Base-by-base conservation (phyloP, 2,797 vertebrate genomes). In the Leucoraja ocellata region DNA sequence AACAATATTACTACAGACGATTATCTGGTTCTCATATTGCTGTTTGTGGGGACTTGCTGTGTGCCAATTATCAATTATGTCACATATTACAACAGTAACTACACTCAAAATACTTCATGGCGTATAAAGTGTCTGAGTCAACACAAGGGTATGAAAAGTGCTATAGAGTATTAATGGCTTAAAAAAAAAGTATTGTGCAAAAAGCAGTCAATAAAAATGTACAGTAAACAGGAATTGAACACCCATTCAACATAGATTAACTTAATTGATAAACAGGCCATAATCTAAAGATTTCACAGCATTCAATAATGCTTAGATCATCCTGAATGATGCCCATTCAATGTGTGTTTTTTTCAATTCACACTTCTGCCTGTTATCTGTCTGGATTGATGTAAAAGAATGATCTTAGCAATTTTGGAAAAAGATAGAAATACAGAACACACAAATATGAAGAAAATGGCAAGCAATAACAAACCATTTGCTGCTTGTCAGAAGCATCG, bases 381-480 rank as follows among this genome's bases (percentile, higher is more conserved):
- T 39, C 39, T 23, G 16, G 54, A 79, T 93, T 93, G 54, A 77
- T 21, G 21, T 93, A 93, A 8, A 11, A 84, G 54, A 93, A 93
- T 93, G 78, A 94, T 94, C 94, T 8, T 23, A 95, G 94, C 93
- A 68, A 36, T 36, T 74, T 76, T 73, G 1, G 13, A 10, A 92
- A 86, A 58, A 14, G 25, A 28, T n/a, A 73, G 39, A 94, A 95
- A 96, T 96, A 96, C 96, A 96, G 93, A 94, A 80, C 39, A 78
- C 95, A 95, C 95, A 94, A 95, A 95, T 95, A 96, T 94, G 95
- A 54, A 76, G 11, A 96, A 95, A 97, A 54, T 28, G 71, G 36
- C 90, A 91, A 97, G 95, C 94, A 95, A 95, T 94, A 96, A 98
- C 98, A 95, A 98, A 99, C 98, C 98, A 98, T 98, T 95, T 98